phyloP scores from a whole-genome alignment of 2,113 vertebrate genomes.

The Greenwoodochromis staneri region DNA sequence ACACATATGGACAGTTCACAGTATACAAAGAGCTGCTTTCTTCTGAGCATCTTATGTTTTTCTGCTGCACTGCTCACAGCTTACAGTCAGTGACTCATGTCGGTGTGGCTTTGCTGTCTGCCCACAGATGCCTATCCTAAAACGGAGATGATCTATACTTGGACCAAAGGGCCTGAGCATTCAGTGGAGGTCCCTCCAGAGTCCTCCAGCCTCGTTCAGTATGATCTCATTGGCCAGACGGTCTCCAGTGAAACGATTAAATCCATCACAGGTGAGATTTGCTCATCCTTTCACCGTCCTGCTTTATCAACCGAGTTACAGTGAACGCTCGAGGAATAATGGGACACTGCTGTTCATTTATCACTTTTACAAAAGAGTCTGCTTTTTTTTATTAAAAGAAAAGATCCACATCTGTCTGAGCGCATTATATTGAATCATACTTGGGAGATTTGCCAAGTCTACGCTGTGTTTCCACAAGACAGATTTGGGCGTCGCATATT shows the following conservation, averaged over 20 bases:
- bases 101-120: background rate
- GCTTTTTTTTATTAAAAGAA: background rate
- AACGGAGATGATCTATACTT: conserved; percentile 98
- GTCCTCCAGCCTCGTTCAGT: conserved; percentile 97
- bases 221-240: conserved; percentile 94
- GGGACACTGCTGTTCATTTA: background rate
- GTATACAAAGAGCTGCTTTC: background rate
- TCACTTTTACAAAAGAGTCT: background rate
- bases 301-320: background rate
- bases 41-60: background rate
- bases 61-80: background rate
- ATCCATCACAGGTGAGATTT: conserved; percentile 88
- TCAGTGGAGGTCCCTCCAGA: conserved; percentile 97
- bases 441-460: background rate
- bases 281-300: background rate
- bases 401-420: background rate
- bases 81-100: background rate
- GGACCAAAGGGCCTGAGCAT: conserved; percentile 94
- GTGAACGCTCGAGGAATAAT: background rate
- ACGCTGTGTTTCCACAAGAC: background rate
- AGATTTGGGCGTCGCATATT: background rate
- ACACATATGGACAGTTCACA: background rate
- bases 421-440: background rate
- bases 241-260: conserved; percentile 94
- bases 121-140: conserved; percentile 93